phyloP scores from a whole-genome alignment of 1,140 invertebrate species.

The Hormaphis cornu region DNA sequence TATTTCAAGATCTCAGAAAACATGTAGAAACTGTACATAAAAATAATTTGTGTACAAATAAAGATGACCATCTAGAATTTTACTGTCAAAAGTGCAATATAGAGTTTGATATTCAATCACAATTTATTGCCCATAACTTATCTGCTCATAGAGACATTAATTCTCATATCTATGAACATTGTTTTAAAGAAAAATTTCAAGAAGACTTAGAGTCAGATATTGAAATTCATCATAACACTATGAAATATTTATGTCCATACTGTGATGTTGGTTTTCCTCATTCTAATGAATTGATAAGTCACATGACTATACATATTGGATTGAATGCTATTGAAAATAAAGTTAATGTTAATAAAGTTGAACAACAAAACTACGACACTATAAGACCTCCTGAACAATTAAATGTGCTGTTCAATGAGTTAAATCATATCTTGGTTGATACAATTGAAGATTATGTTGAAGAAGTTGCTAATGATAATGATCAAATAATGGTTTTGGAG shows the following conservation, averaged over 20 bases:
- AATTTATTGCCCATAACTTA: neutral
- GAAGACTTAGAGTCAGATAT: neutral
- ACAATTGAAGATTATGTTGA: neutral
- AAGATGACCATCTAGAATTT: neutral
- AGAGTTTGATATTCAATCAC: neutral
- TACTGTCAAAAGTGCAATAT: neutral
- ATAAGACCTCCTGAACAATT: neutral
- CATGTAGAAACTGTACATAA: conserved; percentile 8
- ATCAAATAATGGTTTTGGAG: neutral
- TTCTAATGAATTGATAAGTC: neutral
- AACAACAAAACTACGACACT: neutral
- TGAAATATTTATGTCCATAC: conserved; percentile 24
- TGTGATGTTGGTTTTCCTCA: conserved; percentile 26
- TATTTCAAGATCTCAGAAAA: conserved; percentile 15
- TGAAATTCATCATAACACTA: neutral
- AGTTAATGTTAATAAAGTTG: no score
- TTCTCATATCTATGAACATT: conserved; percentile 2
- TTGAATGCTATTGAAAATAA: neutral
- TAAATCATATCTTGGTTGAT: neutral
- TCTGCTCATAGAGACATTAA: neutral
- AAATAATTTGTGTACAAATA: neutral
- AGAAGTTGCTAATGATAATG: neutral
- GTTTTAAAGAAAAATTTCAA: neutral
- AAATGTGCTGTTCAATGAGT: neutral
- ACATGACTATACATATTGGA: conserved; percentile 1